Conservation (phyloP, 2,888 invertebrate species). For the Euzophera pinguis region DNA sequence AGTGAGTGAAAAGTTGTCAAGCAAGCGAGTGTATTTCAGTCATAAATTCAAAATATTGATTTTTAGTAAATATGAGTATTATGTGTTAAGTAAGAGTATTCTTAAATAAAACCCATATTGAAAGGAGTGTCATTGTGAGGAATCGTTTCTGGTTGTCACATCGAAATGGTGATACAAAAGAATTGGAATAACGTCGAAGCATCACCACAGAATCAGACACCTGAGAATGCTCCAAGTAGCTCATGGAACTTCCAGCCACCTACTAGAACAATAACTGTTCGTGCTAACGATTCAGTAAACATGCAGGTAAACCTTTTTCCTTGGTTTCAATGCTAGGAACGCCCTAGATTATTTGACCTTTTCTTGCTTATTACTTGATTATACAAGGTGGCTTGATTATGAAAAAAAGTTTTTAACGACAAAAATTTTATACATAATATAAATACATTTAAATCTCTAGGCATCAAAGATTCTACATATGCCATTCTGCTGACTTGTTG, state of each 20-base stretch:
- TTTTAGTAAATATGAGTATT: background rate
- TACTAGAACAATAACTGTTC: conserved; percentile 47
- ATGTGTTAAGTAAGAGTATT: background rate
- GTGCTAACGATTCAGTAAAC: conserved; percentile 41
- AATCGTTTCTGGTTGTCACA: conserved; percentile 20
- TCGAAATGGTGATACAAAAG: conserved; percentile 74
- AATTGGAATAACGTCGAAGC: conserved; percentile 58
- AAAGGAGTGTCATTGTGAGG: background rate
- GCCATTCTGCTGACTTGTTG: no score
- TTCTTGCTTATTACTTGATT: no score
- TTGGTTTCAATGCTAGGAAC: background rate
- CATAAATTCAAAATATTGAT: background rate
- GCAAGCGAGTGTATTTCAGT: no score
- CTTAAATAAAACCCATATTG: background rate
- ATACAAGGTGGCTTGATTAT: no score
- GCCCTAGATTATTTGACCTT: no score
- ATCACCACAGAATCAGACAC: conserved; percentile 45
- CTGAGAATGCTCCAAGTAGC: conserved; percentile 43
- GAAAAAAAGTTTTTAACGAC: no score
- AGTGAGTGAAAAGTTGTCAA: no score
- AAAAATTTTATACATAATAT: no score
- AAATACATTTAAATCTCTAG: no score
- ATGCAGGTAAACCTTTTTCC: conserved; percentile 61
- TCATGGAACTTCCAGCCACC: conserved; percentile 66
- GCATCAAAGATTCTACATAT: no score